Conservation (phyloP, 2,113 vertebrate genomes). For the Urocolius indicus region DNA sequence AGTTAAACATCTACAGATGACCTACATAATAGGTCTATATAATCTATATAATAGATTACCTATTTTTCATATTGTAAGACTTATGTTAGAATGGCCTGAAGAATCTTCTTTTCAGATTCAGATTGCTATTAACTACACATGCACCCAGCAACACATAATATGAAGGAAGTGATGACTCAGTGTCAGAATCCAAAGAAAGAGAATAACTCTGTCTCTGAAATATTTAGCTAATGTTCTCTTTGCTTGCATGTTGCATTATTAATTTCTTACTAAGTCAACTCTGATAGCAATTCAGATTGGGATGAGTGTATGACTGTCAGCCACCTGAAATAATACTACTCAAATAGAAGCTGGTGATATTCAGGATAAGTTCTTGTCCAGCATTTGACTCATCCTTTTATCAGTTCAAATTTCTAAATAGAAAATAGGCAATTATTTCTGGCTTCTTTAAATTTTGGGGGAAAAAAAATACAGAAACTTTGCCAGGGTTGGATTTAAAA, state of each 20-base stretch:
- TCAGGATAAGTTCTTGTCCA: not conserved
- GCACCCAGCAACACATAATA: conserved; percentile 3
- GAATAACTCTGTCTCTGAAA: conserved; percentile 18
- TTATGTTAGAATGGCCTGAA: not conserved
- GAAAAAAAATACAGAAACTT: not conserved
- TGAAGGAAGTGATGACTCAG: conserved; percentile 47
- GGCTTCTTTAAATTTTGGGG: not conserved
- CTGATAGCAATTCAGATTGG: conserved; percentile 35
- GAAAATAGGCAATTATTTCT: not conserved
- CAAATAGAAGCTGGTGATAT: not conserved
- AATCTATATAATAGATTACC: too few relatives aligned
- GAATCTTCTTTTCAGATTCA: conserved; percentile 24
- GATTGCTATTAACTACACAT: conserved; percentile 18
- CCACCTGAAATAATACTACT: not conserved
- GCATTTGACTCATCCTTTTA: not conserved
- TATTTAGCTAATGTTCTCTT: conserved; percentile 35
- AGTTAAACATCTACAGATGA: not conserved
- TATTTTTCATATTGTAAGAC: not conserved
- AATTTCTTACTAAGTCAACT: conserved; percentile 20
- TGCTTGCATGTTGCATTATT: conserved; percentile 19
- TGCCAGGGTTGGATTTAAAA: fast-evolving
- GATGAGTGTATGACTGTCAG: not conserved
- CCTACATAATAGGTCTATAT: too few relatives aligned
- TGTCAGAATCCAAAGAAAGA: conserved; percentile 61
- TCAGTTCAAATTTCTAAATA: not conserved